phyloP scores from a whole-genome alignment of 1,140 invertebrate species.

The Listronotus bonariensis region DNA sequence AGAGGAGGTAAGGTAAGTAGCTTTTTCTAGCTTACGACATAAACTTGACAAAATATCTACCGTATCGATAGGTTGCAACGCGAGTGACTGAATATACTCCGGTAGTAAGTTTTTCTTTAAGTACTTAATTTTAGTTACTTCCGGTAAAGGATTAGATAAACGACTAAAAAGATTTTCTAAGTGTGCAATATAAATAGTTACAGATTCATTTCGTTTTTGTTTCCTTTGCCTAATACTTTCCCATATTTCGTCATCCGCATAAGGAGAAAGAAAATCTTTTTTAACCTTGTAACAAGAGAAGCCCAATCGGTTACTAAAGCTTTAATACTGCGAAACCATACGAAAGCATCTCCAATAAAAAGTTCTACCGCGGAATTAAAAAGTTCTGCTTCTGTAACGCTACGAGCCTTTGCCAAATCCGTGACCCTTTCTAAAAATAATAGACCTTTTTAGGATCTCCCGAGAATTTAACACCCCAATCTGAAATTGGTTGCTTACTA shows the following conservation, averaged over 20 bases:
- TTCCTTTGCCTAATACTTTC: conserved; percentile 45
- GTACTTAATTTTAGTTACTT: conserved; percentile 43
- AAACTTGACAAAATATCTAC: conserved; percentile 5
- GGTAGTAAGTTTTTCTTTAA: conserved; percentile 45
- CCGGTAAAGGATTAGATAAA: conserved; percentile 38
- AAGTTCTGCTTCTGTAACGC: conserved; percentile 38
- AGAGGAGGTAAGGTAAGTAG: background rate
- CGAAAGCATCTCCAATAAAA: conserved; percentile 44
- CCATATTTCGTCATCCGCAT: conserved; percentile 49
- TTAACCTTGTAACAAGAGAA: conserved; percentile 4
- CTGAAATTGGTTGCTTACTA: background rate
- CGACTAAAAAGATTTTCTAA: conserved; percentile 51
- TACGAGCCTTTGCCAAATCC: conserved; percentile 42
- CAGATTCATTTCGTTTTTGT: conserved; percentile 45
- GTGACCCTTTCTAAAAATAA: conserved; percentile 45
- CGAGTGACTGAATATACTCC: conserved; percentile 28
- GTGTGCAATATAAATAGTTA: conserved; percentile 44
- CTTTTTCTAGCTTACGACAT: conserved; percentile 9
- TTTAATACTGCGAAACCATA: conserved; percentile 46
- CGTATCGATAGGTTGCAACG: background rate
- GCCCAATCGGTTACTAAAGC: conserved; percentile 22
- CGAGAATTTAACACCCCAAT: conserved; percentile 35
- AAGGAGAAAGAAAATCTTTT: conserved; percentile 30
- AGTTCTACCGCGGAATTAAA: conserved; percentile 42
- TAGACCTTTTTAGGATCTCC: conserved; percentile 40